A percentile compares a stretch with the other conserved stretches of the same genome.
Evolutionary conservation across 2,888 invertebrate species (phyloP).

Genomic region (Drosophila tanythrix): DNA sequence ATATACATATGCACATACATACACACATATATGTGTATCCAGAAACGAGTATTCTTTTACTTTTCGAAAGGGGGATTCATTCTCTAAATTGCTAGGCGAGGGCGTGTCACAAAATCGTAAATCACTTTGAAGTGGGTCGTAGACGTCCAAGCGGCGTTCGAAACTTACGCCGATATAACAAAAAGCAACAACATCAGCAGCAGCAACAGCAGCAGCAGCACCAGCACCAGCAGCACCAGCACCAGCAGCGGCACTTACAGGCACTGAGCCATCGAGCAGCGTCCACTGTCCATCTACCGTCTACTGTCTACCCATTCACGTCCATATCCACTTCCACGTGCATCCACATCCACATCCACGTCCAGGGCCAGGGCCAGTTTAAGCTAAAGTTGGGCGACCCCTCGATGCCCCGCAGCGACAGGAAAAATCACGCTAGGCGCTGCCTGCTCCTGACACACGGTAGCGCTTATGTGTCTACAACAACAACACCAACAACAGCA

Average conservation of each 20-base stretch:
- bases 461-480: constrained; percentile 68
- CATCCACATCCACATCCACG: constrained; percentile 1
- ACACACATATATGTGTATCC: constrained; percentile 4
- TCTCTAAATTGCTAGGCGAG: constrained; percentile 83
- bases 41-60: constrained; percentile 38
- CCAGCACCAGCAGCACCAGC: constrained; percentile 34
- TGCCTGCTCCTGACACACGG: constrained; percentile 72
- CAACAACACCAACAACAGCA: constrained; percentile 27
- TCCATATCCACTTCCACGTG: constrained; percentile 16
- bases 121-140: constrained; percentile 85
- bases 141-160: constrained; percentile 80
- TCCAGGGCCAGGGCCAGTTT: constrained; percentile 33
- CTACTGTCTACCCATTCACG: constrained; percentile 35
- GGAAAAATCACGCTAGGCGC: constrained; percentile 73
- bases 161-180: constrained; percentile 67
- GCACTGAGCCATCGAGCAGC: constrained; percentile 27
- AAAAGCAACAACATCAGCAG: constrained; percentile 41
- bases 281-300: constrained; percentile 6
- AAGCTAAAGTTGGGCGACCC: constrained; percentile 42
- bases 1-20: constrained; percentile 14
- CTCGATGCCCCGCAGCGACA: constrained; percentile 67
- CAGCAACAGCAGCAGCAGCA: constrained; percentile 34
- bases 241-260: constrained; percentile 38
- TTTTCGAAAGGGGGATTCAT: constrained; percentile 63
- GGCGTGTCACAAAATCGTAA: constrained; percentile 84